phyloP scores from a whole-genome alignment of 2,797 vertebrate species.

The Sebastes cheni region DNA sequence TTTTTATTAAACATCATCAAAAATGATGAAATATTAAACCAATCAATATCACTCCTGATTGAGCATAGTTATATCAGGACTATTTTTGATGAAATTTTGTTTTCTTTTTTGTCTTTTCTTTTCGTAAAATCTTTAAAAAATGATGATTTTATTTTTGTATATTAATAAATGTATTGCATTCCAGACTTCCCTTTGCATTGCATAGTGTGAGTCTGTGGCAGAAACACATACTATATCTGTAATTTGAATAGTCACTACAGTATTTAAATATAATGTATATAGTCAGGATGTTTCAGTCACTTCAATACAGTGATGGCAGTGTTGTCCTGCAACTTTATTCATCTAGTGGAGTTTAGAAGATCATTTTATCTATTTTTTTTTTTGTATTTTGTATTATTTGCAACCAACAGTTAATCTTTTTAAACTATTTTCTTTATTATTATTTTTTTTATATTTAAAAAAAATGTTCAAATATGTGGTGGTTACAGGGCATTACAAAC shows the following conservation, averaged over 20 bases:
- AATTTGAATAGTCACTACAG: neutral
- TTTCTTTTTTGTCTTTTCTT: conserved; percentile 9
- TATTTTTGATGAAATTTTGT: neutral
- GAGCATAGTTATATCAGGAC: neutral
- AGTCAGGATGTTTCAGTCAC: neutral
- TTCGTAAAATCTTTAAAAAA: neutral
- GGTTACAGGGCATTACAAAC: too few relatives aligned
- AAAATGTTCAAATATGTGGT: too few relatives aligned
- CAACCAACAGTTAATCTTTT: too few relatives aligned
- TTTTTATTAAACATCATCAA: neutral
- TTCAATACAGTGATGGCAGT: neutral
- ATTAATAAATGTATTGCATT: neutral
- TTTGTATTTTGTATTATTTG: too few relatives aligned
- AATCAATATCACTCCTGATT: neutral
- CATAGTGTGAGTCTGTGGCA: neutral
- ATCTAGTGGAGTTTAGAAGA: neutral
- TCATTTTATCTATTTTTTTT: too few relatives aligned
- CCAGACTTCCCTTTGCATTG: neutral
- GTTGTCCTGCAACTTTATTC: neutral
- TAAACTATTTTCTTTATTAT: too few relatives aligned
- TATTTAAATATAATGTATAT: neutral
- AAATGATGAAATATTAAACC: neutral
- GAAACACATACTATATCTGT: neutral
- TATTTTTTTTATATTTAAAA: too few relatives aligned
- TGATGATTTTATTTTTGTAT: neutral